phyloP scores from a whole-genome alignment of 2,113 vertebrate species.

The Vombatus ursinus region DNA sequence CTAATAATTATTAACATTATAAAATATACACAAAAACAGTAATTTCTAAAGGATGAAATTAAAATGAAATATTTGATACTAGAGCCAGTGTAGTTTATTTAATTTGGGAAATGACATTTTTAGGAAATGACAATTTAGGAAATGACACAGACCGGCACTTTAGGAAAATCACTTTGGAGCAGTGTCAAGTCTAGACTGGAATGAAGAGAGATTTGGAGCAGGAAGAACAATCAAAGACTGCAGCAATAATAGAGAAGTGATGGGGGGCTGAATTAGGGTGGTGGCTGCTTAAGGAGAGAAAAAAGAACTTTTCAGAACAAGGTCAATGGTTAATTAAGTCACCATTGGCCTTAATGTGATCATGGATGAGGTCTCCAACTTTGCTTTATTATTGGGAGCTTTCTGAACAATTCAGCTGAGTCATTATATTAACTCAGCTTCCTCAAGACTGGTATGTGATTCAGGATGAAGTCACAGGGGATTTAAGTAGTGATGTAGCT shows the following conservation, averaged over 20 bases:
- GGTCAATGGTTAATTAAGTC: constrained; percentile 65
- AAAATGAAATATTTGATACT: not conserved
- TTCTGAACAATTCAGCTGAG: constrained; percentile 49
- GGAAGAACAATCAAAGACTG: not conserved
- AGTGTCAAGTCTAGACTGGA: not conserved
- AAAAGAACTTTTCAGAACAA: constrained; percentile 23
- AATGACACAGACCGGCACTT: not conserved
- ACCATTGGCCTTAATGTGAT: constrained; percentile 55
- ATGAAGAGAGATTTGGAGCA: not conserved
- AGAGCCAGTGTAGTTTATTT: not conserved
- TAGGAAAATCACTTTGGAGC: not conserved
- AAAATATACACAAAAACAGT: not conserved
- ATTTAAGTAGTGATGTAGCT: constrained; percentile 12
- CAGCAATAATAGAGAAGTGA: not conserved
- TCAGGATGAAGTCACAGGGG: constrained; percentile 4
- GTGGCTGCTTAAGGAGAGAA: not conserved
- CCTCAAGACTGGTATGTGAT: constrained; percentile 15
- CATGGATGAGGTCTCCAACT: constrained; percentile 42
- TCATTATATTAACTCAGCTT: constrained; percentile 58
- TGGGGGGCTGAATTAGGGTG: not conserved
- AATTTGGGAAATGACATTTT: not conserved
- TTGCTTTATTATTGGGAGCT: constrained; percentile 33
- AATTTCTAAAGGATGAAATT: not conserved
- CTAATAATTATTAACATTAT: not conserved
- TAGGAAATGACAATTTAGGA: no score